These are phyloP conservation scores for Punctoribates punctum DNA, from an alignment of 2,888 invertebrate genomes.

Conservation along the genomic window DNA sequence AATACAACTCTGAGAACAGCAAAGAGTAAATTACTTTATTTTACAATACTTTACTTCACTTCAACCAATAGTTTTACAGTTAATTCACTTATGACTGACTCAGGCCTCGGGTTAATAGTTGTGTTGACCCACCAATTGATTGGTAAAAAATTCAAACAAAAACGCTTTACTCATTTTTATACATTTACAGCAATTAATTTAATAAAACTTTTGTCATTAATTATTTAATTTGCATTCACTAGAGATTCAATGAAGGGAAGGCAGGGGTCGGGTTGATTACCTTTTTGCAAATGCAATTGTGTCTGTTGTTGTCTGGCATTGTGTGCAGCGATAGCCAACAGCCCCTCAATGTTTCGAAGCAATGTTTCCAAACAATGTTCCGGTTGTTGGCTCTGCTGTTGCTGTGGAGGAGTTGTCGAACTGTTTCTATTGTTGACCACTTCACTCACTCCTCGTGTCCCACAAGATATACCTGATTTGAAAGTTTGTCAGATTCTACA, in stretches of 20 bases:
- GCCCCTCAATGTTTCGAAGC: slow-evolving; percentile 88
- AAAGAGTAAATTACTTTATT: slow-evolving; percentile 18
- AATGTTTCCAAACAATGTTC: slow-evolving; percentile 68
- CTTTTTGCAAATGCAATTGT: slow-evolving; percentile 94
- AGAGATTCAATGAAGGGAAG: neutral
- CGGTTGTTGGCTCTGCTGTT: slow-evolving; percentile 36
- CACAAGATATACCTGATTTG: slow-evolving; percentile 5
- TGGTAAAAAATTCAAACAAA: slow-evolving; percentile 1
- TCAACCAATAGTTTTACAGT: neutral
- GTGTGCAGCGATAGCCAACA: slow-evolving; percentile 94
- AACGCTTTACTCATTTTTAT: neutral
- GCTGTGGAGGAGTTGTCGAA: slow-evolving; percentile 38
- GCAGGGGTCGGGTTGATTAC: slow-evolving; percentile 58
- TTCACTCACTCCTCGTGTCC: slow-evolving; percentile 25
- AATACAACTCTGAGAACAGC: neutral
- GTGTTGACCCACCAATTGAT: slow-evolving; percentile 28
- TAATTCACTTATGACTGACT: slow-evolving; percentile 32
- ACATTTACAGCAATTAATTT: neutral
- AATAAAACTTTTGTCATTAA: slow-evolving; percentile 1
- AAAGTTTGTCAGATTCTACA: neutral
- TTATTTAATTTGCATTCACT: neutral
- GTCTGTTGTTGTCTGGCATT: slow-evolving; percentile 93
- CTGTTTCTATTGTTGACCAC: slow-evolving; percentile 31
- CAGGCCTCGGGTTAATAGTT: slow-evolving; percentile 28
- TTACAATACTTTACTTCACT: slow-evolving; percentile 9